These are phyloP conservation scores for Ostrea edulis DNA, from an alignment of 1,140 invertebrate species.

Conservation along the genomic window DNA sequence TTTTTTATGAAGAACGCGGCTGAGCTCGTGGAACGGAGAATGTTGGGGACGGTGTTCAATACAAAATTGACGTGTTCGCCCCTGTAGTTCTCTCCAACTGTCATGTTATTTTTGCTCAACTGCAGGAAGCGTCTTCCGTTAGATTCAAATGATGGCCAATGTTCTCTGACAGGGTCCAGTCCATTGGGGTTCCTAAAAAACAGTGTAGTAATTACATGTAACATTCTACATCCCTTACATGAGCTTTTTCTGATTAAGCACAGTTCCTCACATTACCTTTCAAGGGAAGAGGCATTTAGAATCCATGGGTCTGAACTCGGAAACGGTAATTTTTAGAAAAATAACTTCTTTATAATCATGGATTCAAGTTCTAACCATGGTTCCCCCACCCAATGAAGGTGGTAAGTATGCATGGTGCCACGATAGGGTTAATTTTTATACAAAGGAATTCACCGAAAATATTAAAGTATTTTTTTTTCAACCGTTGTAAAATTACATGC, in stretches of 20 bases:
- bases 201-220: neutral
- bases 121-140: neutral
- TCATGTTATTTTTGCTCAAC: neutral
- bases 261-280: neutral
- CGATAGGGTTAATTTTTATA: too few relatives aligned
- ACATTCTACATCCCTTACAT: too few relatives aligned
- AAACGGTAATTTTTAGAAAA: too few relatives aligned
- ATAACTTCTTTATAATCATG: too few relatives aligned
- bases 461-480: too few relatives aligned
- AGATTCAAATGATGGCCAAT: neutral
- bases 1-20: neutral
- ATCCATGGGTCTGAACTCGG: too few relatives aligned
- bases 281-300: neutral
- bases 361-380: too few relatives aligned
- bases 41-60: neutral
- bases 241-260: too few relatives aligned
- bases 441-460: too few relatives aligned
- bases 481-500: too few relatives aligned
- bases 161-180: neutral
- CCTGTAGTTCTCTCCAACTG: neutral
- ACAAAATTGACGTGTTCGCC: neutral
- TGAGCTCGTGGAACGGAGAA: neutral
- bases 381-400: too few relatives aligned
- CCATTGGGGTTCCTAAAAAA: slow-evolving; percentile 15
- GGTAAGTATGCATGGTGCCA: too few relatives aligned